Conservation (phyloP, 2,113 vertebrate species). For the Plectropomus leopardus region DNA sequence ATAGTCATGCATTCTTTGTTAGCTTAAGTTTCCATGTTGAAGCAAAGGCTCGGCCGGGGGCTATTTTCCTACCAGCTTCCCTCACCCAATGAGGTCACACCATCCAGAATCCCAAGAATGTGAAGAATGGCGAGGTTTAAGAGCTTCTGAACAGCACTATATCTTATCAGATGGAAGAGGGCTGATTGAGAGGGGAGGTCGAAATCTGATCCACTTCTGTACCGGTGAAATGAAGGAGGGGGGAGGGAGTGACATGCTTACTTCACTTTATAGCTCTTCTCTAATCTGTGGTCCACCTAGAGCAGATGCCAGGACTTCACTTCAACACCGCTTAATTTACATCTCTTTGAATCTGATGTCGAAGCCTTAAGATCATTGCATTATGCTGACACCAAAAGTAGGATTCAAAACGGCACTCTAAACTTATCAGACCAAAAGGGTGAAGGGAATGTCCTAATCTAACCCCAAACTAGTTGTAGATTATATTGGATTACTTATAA, state of each 20-base stretch:
- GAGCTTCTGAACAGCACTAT: conserved; percentile 66
- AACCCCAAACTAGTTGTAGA: not conserved
- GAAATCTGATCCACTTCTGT: conserved; percentile 59
- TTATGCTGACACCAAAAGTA: not conserved
- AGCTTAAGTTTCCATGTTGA: conserved; percentile 81
- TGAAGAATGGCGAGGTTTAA: conserved; percentile 78
- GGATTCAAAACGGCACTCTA: not conserved
- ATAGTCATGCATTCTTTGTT: conserved; percentile 78
- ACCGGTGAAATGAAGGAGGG: conserved; percentile 39
- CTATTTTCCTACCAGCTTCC: conserved; percentile 76
- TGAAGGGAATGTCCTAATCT: not conserved
- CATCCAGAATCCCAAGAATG: conserved; percentile 79
- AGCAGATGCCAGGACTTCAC: conserved; percentile 45
- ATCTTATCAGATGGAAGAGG: conserved; percentile 76
- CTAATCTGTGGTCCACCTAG: conserved; percentile 29
- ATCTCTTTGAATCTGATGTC: conserved; percentile 7
- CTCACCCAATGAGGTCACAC: conserved; percentile 83
- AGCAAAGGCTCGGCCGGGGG: conserved; percentile 76
- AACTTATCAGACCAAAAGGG: not conserved
- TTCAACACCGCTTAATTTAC: conserved; percentile 40
- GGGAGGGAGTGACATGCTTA: conserved; percentile 3
- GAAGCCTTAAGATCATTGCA: not conserved
- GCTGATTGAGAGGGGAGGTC: conserved; percentile 52
- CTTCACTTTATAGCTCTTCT: conserved; percentile 52
- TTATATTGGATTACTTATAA: not conserved